Base-by-base conservation (phyloP, 2,113 vertebrate genomes). In the Talpa occidentalis region DNA sequence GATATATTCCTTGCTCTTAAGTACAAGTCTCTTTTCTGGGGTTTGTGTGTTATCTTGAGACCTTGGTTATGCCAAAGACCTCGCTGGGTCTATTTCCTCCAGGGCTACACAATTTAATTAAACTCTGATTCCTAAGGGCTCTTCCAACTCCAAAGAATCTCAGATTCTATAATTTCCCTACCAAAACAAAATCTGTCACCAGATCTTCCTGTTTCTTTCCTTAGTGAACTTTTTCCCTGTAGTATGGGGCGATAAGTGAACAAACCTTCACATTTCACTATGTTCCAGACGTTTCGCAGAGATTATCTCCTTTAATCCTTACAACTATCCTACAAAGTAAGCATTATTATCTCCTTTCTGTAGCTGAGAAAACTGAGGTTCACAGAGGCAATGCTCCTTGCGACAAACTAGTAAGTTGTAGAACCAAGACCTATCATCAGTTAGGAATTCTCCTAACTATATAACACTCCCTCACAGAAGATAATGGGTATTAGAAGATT, bases 401-500 rank as follows among this genome's bases (percentile, higher is more conserved):
- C 37, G 60, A 91, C 42, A 91, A 92, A 76, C 69, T 94, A 90
- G 49, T 16, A 90, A 76, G 37, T 67, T 74, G 30, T 79, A 93
- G 74, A 86, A 86, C 32, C 62, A 56, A 93, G 35, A 19, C 17
- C 49, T 56, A 66, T 86, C 64, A 44, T 56, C 60, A 69, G 78
- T 72, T 52, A 94, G 54, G 91, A 95, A 97, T 96, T 96, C 84
- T 91, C 76, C 60, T 60, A 52, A 93, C 17, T 94, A 76, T 44
- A 93, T 32, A 96, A 72, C 66, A 91, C 28, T 88, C 44, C 87
- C 40, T 93, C 74, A 83, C 60, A 74, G 95, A 96, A 96, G 96
- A 97, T 96, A 97, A 89, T 67, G 79, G 35, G 7, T 97, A 95
- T 96, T 91, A 93, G 94, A 95, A 96, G 92, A 96, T 95, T 93